Evolutionary conservation across 2,797 vertebrate genomes (phyloP).

Genomic region (Sebastes melanostomus): DNA sequence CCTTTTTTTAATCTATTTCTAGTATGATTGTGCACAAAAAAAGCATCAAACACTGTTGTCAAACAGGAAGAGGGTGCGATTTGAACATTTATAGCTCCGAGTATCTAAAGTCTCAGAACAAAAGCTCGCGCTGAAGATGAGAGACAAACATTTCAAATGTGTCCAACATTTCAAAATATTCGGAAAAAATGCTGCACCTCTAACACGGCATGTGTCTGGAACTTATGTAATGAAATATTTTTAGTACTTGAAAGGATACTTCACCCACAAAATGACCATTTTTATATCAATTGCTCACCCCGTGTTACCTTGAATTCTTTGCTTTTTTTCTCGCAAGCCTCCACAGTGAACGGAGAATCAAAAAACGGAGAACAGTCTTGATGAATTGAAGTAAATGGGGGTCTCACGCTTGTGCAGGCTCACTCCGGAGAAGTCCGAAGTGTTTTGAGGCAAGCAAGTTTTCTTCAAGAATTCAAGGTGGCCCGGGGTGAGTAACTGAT

Average conservation of each 20-base stretch:
- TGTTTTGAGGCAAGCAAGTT: too few relatives aligned
- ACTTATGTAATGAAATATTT: constrained; percentile 3
- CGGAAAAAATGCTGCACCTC: not conserved
- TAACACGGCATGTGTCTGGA: not conserved
- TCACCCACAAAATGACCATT: not conserved
- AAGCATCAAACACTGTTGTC: constrained; percentile 18
- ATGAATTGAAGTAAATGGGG: too few relatives aligned
- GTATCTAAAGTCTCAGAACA: constrained; percentile 9
- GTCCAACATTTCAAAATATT: constrained; percentile 3
- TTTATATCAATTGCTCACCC: not conserved
- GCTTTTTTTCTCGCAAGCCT: too few relatives aligned
- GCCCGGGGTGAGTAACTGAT: not conserved
- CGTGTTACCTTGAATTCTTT: not conserved
- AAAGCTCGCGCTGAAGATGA: constrained; percentile 16
- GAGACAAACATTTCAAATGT: constrained; percentile 7
- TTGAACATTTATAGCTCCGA: constrained; percentile 41
- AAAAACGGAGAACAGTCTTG: too few relatives aligned
- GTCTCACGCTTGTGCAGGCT: too few relatives aligned
- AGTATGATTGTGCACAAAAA: not conserved
- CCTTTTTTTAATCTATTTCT: constrained; percentile 26
- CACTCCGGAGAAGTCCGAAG: too few relatives aligned
- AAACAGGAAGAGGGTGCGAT: not conserved
- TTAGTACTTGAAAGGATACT: not conserved
- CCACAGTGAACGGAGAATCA: too few relatives aligned
- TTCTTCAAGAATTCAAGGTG: too few relatives aligned